These are phyloP conservation scores for Brachystomella parvula DNA, from an alignment of 1,140 invertebrate species.

Conservation along the genomic window DNA sequence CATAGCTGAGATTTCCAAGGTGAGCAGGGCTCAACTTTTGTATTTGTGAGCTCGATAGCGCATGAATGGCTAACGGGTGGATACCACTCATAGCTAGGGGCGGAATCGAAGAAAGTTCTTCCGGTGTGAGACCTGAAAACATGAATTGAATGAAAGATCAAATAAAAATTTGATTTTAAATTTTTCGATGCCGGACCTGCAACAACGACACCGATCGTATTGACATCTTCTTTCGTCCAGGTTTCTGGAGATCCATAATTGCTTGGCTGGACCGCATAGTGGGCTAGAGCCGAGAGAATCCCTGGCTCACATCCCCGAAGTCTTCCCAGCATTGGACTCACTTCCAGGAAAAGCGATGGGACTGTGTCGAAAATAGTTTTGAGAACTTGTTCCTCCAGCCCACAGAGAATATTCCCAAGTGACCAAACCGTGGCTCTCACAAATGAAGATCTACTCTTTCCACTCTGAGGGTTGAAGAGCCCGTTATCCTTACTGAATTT, in stretches of 20 bases:
- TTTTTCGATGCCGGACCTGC: conserved; percentile 19
- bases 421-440: conserved; percentile 25
- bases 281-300: conserved; percentile 23
- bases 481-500: conserved; percentile 33
- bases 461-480: conserved; percentile 20
- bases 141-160: not conserved
- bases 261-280: conserved; percentile 19
- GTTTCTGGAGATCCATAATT: conserved; percentile 34
- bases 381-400: conserved; percentile 23
- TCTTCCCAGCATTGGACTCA: conserved; percentile 24
- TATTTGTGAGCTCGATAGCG: conserved; percentile 2
- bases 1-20: conserved; percentile 17
- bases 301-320: conserved; percentile 27
- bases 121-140: conserved; percentile 27
- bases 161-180: conserved; percentile 7
- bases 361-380: conserved; percentile 31
- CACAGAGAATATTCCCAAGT: conserved; percentile 33
- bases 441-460: not conserved
- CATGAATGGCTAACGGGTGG: conserved; percentile 15
- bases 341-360: conserved; percentile 28
- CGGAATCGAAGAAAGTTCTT: conserved; percentile 21
- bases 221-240: conserved; percentile 33
- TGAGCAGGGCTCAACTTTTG: conserved; percentile 21
- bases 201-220: conserved; percentile 32
- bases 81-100: conserved; percentile 27